Conservation (phyloP, 2,113 vertebrate species). For the Chionomys nivalis region DNA sequence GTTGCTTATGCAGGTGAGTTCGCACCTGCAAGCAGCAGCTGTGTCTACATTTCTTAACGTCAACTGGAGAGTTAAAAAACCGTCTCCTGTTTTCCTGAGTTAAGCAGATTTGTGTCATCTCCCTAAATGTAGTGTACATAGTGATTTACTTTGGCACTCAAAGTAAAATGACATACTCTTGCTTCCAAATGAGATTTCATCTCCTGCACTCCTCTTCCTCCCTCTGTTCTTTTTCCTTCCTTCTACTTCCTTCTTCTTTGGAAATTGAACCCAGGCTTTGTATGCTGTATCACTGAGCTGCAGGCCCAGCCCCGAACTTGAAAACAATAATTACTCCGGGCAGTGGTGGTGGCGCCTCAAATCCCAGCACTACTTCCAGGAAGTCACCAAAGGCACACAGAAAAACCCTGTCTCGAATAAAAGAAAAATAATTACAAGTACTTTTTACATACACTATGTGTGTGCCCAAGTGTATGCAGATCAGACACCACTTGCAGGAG, state of each 20-base stretch:
- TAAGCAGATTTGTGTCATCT: slow-evolving; percentile 16
- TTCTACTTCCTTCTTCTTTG: background rate
- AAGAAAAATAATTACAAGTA: background rate
- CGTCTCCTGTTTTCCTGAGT: slow-evolving; percentile 13
- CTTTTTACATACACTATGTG: background rate
- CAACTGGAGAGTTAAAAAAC: slow-evolving; percentile 27
- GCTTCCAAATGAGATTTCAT: background rate
- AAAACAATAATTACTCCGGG: background rate
- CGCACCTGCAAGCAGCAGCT: background rate
- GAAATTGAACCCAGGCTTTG: background rate
- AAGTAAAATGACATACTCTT: slow-evolving; percentile 18
- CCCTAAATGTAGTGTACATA: slow-evolving; percentile 10
- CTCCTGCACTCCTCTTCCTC: background rate
- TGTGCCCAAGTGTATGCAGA: background rate
- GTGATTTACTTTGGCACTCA: slow-evolving; percentile 40
- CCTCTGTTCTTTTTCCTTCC: background rate
- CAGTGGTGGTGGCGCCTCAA: too few species aligned
- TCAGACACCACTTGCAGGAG: background rate
- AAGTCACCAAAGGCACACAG: too few species aligned
- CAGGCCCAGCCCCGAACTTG: background rate
- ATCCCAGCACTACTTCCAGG: too few species aligned
- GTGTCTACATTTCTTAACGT: background rate
- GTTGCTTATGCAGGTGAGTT: slow-evolving; percentile 97
- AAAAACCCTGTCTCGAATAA: too few species aligned
- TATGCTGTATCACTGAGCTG: background rate